phyloP scores from a whole-genome alignment of 2,797 vertebrate genomes.

The Gila robusta region DNA sequence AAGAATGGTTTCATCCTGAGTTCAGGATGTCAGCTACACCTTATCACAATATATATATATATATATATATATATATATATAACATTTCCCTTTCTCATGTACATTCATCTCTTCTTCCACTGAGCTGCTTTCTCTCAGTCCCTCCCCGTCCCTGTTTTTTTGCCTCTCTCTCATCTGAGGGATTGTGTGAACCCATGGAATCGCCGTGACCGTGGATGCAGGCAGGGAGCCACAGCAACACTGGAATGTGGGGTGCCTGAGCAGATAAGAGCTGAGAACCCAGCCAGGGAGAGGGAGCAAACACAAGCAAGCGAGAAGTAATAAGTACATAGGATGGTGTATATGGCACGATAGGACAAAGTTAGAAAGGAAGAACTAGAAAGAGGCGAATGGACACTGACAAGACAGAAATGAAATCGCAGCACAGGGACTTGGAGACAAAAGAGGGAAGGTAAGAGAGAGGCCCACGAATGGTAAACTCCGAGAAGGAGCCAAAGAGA shows the following conservation, averaged over 20 bases:
- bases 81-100: constrained; percentile 60
- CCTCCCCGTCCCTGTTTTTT: constrained; percentile 72
- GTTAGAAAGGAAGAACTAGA: constrained; percentile 35
- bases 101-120: constrained; percentile 48
- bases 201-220: constrained; percentile 85
- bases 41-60: constrained; percentile 9
- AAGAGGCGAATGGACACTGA: constrained; percentile 38
- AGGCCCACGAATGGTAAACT: constrained; percentile 31
- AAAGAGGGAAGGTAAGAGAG: constrained; percentile 58
- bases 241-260: constrained; percentile 87
- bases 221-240: constrained; percentile 84
- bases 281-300: constrained; percentile 70
- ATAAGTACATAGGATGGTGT: constrained; percentile 45
- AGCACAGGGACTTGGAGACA: constrained; percentile 33
- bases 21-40: constrained; percentile 28
- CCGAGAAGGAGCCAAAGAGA: constrained; percentile 64
- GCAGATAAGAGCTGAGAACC: constrained; percentile 86
- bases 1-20: constrained; percentile 38
- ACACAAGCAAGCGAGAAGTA: constrained; percentile 60
- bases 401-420: constrained; percentile 33
- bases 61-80: background rate
- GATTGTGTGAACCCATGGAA: constrained; percentile 87
- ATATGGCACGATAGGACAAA: constrained; percentile 39
- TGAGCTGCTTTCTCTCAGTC: constrained; percentile 63
- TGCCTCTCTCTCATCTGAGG: constrained; percentile 76